These are phyloP conservation scores for Chrysogorgia sp. DNA, from an alignment of 92 coral and sea anemone genomes.

Conservation along the genomic window DNA sequence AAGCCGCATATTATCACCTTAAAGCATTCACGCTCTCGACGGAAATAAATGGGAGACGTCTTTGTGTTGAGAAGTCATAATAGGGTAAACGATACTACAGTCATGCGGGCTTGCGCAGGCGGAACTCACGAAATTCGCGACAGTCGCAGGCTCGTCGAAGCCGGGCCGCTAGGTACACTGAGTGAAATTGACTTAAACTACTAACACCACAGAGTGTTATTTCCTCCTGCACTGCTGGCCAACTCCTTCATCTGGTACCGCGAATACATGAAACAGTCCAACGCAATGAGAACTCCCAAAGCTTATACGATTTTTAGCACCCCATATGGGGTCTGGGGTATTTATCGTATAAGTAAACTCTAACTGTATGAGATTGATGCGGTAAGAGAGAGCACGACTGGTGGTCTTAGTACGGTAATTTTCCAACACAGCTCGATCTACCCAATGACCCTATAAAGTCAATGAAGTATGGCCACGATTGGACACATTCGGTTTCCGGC, in stretches of 20 bases:
- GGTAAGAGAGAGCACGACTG: background rate
- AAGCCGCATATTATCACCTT: no score
- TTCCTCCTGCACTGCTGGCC: conserved; percentile 2
- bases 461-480: background rate
- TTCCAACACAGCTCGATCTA: background rate
- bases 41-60: no score
- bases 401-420: background rate
- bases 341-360: background rate
- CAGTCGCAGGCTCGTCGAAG: no score
- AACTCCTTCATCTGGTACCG: background rate
- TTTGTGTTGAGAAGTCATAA: no score
- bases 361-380: background rate
- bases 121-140: background rate
- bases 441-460: conserved; percentile 42
- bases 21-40: no score
- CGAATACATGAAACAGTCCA: background rate
- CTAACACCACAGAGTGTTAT: background rate
- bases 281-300: background rate
- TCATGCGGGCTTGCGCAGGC: background rate
- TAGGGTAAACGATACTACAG: background rate
- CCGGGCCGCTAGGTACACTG: background rate
- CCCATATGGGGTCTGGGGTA: background rate
- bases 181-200: background rate
- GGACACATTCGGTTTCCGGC: conserved; percentile 3
- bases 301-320: background rate